phyloP scores from a whole-genome alignment of 2,797 vertebrate genomes.

The Lepilemur ruficaudatus region DNA sequence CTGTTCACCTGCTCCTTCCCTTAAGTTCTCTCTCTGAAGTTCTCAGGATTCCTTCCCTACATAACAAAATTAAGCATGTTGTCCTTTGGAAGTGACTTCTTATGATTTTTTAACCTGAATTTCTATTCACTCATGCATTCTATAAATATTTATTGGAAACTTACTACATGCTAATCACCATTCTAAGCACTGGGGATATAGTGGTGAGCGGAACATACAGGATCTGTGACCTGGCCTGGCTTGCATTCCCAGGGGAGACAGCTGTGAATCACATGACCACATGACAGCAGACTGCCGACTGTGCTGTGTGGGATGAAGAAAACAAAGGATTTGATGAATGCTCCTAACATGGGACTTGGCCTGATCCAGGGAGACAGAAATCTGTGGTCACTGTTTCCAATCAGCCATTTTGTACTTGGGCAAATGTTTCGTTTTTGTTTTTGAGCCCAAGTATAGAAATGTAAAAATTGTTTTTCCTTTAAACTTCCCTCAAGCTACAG shows the following conservation, averaged over 20 bases:
- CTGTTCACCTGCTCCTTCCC: neutral
- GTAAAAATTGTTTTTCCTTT: slow-evolving; percentile 27
- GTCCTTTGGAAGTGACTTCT: neutral
- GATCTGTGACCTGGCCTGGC: neutral
- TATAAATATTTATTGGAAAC: slow-evolving; percentile 13
- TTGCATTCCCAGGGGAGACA: neutral
- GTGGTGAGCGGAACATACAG: neutral
- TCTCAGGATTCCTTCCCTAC: neutral
- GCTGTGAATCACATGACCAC: neutral
- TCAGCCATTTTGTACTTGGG: neutral
- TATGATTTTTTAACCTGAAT: neutral
- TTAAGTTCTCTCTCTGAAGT: neutral
- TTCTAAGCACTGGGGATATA: neutral
- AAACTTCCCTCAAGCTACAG: neutral
- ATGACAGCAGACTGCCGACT: neutral
- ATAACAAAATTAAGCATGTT: neutral
- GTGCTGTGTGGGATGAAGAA: neutral
- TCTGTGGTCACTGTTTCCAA: neutral
- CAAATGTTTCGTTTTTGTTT: neutral
- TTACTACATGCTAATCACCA: neutral
- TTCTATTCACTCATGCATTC: neutral
- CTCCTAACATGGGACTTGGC: neutral
- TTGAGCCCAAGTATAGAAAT: neutral
- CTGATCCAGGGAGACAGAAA: neutral
- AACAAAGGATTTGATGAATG: neutral